These are phyloP conservation scores for Molossus alvarezi DNA, from an alignment of 2,797 vertebrate genomes.

Conservation along the genomic window DNA sequence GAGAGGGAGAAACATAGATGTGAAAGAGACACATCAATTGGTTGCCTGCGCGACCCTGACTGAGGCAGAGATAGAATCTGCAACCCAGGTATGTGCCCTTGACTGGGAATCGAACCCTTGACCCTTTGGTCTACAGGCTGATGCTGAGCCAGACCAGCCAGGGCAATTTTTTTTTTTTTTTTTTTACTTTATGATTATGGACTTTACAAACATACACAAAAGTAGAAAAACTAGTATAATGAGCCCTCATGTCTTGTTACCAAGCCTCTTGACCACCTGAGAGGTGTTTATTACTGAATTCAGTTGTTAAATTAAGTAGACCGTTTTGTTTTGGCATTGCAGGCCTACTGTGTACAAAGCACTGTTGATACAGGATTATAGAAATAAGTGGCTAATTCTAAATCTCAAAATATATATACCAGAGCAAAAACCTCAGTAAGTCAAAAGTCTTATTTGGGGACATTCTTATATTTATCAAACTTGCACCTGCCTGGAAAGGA, in stretches of 20 bases:
- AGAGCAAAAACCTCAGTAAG: neutral
- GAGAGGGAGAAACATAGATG: too few species aligned
- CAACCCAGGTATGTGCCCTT: too few species aligned
- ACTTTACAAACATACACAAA: too few species aligned
- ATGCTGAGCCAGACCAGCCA: too few species aligned
- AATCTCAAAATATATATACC: neutral
- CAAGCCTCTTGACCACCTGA: neutral
- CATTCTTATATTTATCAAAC: neutral
- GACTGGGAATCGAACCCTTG: too few species aligned
- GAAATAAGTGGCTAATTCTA: conserved; percentile 15
- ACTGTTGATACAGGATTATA: neutral
- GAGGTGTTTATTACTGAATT: conserved; percentile 23
- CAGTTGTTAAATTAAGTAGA: neutral
- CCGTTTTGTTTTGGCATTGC: neutral
- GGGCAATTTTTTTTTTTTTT: too few species aligned
- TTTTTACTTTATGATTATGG: too few species aligned
- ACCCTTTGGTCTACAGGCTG: too few species aligned
- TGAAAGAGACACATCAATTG: too few species aligned
- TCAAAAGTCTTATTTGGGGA: neutral
- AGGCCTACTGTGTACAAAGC: neutral
- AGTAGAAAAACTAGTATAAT: neutral
- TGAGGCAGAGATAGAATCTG: too few species aligned
- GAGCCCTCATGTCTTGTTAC: neutral
- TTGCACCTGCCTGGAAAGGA: neutral
- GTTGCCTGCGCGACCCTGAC: too few species aligned